Evolutionary conservation across 2,797 vertebrate species (phyloP).

Genomic region (Buceros bicornis): DNA sequence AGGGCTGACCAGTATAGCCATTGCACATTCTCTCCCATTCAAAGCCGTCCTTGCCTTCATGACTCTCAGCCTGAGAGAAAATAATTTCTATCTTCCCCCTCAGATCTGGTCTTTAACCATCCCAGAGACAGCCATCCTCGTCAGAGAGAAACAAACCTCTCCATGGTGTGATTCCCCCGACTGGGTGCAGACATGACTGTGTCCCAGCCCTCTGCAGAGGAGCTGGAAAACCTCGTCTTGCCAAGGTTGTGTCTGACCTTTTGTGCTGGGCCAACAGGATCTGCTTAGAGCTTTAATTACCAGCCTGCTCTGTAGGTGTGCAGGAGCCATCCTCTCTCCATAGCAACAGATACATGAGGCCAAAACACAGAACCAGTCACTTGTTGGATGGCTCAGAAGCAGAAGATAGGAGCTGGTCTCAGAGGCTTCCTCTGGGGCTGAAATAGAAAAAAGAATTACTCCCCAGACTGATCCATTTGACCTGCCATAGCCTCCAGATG

Average conservation of each 20-base stretch:
- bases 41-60: background rate
- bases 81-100: background rate
- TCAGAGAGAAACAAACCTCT: background rate
- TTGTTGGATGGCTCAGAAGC: background rate
- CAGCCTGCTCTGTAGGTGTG: background rate
- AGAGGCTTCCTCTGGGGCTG: background rate
- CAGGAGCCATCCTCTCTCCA: constrained; percentile 1
- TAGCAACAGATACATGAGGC: constrained; percentile 19
- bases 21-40: background rate
- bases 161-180: background rate
- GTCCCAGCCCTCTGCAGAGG: background rate
- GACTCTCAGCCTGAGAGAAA: background rate
- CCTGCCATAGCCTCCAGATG: background rate
- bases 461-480: background rate
- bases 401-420: background rate
- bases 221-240: constrained; percentile 29
- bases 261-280: constrained; percentile 25
- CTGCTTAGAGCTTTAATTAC: background rate
- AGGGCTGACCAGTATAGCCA: background rate
- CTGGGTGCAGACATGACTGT: background rate
- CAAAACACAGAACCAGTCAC: constrained; percentile 18
- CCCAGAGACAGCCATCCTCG: background rate
- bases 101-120: background rate
- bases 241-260: constrained; percentile 40
- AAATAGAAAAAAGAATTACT: background rate